phyloP scores from a whole-genome alignment of 2,113 vertebrate genomes.

The Collichthys lucidus region DNA sequence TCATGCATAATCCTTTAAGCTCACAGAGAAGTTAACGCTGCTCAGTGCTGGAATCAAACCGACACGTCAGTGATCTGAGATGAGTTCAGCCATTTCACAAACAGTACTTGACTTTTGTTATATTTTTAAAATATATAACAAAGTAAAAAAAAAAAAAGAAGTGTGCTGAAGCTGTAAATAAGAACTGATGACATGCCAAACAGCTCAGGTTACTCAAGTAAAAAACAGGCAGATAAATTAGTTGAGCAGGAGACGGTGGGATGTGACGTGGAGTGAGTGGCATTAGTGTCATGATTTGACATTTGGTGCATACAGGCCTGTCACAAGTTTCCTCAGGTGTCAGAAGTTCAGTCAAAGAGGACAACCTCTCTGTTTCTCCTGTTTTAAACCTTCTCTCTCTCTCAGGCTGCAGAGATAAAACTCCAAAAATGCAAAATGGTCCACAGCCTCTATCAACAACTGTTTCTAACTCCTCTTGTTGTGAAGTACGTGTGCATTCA shows the following conservation, averaged over 20 bases:
- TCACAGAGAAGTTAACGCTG: constrained; percentile 29
- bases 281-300: constrained; percentile 38
- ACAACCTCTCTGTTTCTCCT: constrained; percentile 50
- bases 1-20: constrained; percentile 56
- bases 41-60: constrained; percentile 24
- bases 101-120: constrained; percentile 35
- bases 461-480: neutral
- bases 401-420: constrained; percentile 67
- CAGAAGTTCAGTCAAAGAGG: constrained; percentile 56
- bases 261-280: constrained; percentile 23
- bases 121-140: constrained; percentile 26
- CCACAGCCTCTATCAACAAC: constrained; percentile 44
- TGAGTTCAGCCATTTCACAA: constrained; percentile 39
- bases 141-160: neutral
- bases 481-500: neutral
- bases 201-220: constrained; percentile 28
- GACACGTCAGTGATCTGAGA: constrained; percentile 29
- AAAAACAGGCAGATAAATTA: constrained; percentile 23
- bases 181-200: constrained; percentile 48
- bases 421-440: constrained; percentile 43
- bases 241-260: constrained; percentile 18
- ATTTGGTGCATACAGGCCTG: constrained; percentile 72
- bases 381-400: constrained; percentile 54
- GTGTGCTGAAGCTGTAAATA: neutral
- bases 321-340: constrained; percentile 59